Base-by-base conservation (phyloP, 2,797 vertebrate genomes). In the Macrochelys suwanniensis region DNA sequence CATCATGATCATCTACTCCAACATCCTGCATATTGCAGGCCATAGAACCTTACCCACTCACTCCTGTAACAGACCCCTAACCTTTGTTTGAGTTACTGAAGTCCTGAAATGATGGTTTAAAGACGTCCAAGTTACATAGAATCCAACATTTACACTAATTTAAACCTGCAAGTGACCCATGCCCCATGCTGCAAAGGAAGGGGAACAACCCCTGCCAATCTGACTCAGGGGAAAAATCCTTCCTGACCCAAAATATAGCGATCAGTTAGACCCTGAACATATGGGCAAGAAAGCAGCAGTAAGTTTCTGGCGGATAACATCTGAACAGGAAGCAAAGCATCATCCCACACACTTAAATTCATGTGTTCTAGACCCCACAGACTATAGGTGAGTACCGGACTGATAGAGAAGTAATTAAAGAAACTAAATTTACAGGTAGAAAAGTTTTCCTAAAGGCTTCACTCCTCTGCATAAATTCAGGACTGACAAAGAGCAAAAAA, bases 261-360 rank as follows among this genome's bases (percentile, higher is more conserved):
- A 68, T 37, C 65, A 68, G 9, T 37, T 21, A 37, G n/a, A 37
- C n/a, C n/a, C 65, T n/a, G 17, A 37, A 9, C n/a, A 11, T 68
- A 37, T 68, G 16, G 61, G n/a, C n/a, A 68, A 37, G 65, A 68
- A 21, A 87, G 68, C 65, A 88, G 59, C 51, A n/a, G n/a, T 91
- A 49, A 57, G 51, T 37, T 85, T 95, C 85, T 87, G 86, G 53
- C 86, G 74, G 45, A 82, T 92, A 83, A 93, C 25, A 91, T 71
- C 71, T 85, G 51, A 85, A 91, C 23, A 16, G 65, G 82, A 87
- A 92, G 82, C 76, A 87, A 6, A 68, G 61, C 50, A 71, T 33
- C 11, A 3, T 28, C 68, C 19, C 56, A 54, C 53, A 65, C 49
- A 25, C 25, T 85, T 45, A 80, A 81, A 37, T n/a, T 93, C 17